phyloP scores from a whole-genome alignment of 2,113 vertebrate genomes.

The Hyperopisus bebe region DNA sequence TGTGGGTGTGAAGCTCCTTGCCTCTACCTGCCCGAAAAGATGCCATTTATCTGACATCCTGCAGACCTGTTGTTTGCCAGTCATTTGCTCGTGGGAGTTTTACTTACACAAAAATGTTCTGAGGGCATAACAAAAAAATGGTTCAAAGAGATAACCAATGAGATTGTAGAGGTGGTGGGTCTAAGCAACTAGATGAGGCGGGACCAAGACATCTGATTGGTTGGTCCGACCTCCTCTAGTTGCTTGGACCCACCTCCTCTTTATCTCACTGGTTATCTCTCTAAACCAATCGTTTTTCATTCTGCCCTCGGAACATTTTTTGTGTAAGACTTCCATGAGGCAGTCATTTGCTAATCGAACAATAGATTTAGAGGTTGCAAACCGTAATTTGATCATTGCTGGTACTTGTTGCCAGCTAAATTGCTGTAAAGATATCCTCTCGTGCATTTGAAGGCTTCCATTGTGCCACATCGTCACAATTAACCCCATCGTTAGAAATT shows the following conservation, averaged over 20 bases:
- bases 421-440: neutral
- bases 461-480: neutral
- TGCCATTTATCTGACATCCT: neutral
- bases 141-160: neutral
- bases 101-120: neutral
- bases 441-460: neutral
- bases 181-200: neutral
- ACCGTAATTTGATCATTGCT: neutral
- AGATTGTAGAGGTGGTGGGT: neutral
- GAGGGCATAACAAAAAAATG: neutral
- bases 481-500: neutral
- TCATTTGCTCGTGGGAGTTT: neutral
- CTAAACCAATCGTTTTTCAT: neutral
- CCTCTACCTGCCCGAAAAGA: neutral
- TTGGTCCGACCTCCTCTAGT: neutral
- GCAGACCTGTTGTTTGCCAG: neutral
- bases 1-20: neutral
- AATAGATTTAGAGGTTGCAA: neutral
- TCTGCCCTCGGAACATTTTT: neutral
- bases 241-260: neutral
- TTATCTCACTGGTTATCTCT: neutral
- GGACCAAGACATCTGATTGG: neutral
- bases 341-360: neutral
- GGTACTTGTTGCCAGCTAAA: neutral
- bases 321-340: neutral